Base-by-base conservation (phyloP, 2,113 vertebrate species). In the Malurus melanocephalus region DNA sequence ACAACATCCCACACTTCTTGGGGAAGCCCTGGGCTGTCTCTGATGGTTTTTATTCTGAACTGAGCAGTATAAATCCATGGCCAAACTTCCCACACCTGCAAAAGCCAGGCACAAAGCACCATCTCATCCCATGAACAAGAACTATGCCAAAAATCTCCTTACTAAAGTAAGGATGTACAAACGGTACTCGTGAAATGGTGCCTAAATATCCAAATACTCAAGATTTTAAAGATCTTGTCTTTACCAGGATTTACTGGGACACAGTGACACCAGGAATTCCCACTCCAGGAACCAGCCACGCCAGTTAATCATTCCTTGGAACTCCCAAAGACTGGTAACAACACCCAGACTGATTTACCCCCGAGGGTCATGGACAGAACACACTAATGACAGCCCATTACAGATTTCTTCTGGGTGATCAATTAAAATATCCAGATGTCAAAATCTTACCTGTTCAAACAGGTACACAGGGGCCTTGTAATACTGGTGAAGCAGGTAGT, bases 401-500 rank as follows among this genome's bases (percentile, higher is more conserved):
- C 48, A 80, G 53, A 57, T 51, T 28, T 38, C 53, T 67, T 79
- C 24, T 60, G 56, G 43, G 48, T 33, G 22, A 55, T 6, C 28
- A 62, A 24, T 6, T 16, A 24, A 35, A 35, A 43, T 5, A 59
- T 0, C 22, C 26, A 42, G n/a, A 52, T 32, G 23, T 40, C 30
- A 46, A 73, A 60, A 48, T 26, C 56, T 8, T 57, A 99, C 99
- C 98, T 99, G 99, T 74, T 99, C 99, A 93, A 99, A 99, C 5
- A 99, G 96, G 94, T 99, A 99, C 72, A 99, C 8, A 0, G 99
- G 99, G 13, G 97, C 97, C 93, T 98, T 99, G 81, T 98, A 99
- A 90, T 98, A 99, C 89, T 99, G 99, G 84, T 99, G 99, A 62
- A 99, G 97, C 91, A 99, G 95, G 92, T 99, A 99, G 91, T 99